Base-by-base conservation (phyloP, 2,888 invertebrate genomes). In the Slavum lentiscoides region DNA sequence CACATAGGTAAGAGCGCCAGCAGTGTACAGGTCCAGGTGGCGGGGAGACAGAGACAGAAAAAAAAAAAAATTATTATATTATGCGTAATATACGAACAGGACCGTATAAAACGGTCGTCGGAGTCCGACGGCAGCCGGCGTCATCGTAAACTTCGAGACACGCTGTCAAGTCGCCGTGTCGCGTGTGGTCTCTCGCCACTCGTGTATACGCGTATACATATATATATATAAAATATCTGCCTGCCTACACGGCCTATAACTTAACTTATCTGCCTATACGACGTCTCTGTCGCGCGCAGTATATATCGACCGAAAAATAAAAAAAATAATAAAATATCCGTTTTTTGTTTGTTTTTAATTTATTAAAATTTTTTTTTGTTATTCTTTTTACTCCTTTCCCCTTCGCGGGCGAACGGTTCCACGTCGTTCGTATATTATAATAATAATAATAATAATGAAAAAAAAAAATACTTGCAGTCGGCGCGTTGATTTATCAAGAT, bases 401-500 rank as follows among this genome's bases (percentile, higher is more conserved):
- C 15, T 11, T 49, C 11, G 3, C 49, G 49, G 13, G 49, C 11
- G 1, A 13, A 49, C 11, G 49, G 15, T 11, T 9, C 49, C 11
- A 49, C 49, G 49, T 11, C 49, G 49, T 30, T 30, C 13, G 49
- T 49, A 11, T 49, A 49, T 1, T 9, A 49, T 49, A 5, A 9
- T 9, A 9, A 9, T 9, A 1, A 49, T 2, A 49, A 49, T 49
- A 49, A 1, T 4, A 6, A 6, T 8, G 9, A 11, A 13, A 9
- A 11, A 13, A 11, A 13, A 11, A 13, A 11, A 49, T 49, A 49
- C 23, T 49, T n/a, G n/a, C n/a, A n/a, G n/a, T n/a, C n/a, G n/a
- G n/a, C 70, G 70, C 43, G 80, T 80, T 72, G 70, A 80, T 80
- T 72, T 70, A 80, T 72, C 69, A 72, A 80, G 80, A 80, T 80